phyloP scores from a whole-genome alignment of 1,140 invertebrate species.

The Bilobella aurantiaca region DNA sequence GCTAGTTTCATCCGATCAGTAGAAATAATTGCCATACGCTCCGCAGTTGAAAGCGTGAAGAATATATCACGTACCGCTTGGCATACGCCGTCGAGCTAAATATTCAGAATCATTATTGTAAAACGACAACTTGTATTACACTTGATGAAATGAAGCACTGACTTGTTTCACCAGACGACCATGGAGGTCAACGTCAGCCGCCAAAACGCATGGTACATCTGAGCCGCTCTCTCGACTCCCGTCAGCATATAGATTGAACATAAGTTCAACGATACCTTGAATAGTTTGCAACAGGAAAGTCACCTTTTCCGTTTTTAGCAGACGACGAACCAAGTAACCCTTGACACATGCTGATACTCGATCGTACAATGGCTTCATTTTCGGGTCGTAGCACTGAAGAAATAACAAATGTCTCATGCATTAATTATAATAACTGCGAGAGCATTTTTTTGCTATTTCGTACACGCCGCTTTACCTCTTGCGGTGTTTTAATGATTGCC shows the following conservation, averaged over 20 bases:
- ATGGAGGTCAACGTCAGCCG: constrained; percentile 25
- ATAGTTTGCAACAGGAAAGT: constrained; percentile 69
- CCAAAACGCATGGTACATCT: background rate
- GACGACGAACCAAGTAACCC: constrained; percentile 65
- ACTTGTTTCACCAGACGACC: constrained; percentile 29
- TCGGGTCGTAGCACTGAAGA: constrained; percentile 28
- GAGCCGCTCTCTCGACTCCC: constrained; percentile 1
- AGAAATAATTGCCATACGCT: constrained; percentile 35
- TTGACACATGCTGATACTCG: constrained; percentile 58
- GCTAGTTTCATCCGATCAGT: constrained; percentile 26
- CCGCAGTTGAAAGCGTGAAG: constrained; percentile 24
- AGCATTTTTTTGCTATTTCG: too few species aligned
- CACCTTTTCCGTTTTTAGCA: constrained; percentile 67
- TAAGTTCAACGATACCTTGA: constrained; percentile 60
- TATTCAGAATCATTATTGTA: background rate
- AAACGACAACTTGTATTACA: background rate
- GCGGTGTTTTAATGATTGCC: too few species aligned
- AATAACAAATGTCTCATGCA: too few species aligned
- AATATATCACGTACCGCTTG: constrained; percentile 31
- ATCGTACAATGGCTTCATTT: constrained; percentile 39
- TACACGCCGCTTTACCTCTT: too few species aligned
- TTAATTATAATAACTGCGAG: too few species aligned
- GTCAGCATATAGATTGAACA: constrained; percentile 61
- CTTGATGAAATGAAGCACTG: too few species aligned
- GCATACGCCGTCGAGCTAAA: constrained; percentile 29